Evolutionary conservation across 2,797 vertebrate species (phyloP).

Genomic region (Coranthus polyacanthus): DNA sequence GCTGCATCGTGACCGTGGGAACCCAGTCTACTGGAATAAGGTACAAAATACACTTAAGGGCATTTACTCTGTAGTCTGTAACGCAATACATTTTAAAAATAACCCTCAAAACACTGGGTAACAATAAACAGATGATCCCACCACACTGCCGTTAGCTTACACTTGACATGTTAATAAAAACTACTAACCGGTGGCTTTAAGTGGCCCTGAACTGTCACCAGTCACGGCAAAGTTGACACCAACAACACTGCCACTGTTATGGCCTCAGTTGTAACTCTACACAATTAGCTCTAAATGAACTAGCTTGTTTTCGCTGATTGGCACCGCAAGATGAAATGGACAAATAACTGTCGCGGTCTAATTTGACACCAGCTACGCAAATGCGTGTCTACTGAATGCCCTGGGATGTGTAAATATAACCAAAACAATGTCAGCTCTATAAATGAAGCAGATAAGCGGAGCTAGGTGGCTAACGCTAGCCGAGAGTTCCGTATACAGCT

Average conservation of each 20-base stretch:
- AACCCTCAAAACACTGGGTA: no score
- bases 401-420: rapidly evolving
- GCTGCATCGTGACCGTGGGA: no score
- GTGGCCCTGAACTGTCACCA: background rate
- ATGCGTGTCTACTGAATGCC: rapidly evolving
- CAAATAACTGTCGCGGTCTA: conserved; percentile 59
- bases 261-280: conserved; percentile 18
- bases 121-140: background rate
- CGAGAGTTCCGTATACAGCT: conserved; percentile 37
- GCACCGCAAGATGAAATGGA: conserved; percentile 14
- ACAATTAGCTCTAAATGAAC: conserved; percentile 41
- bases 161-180: background rate
- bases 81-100: no score
- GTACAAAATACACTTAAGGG: no score
- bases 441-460: background rate
- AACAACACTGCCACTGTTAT: conserved; percentile 33
- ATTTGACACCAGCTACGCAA: background rate
- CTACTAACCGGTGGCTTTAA: background rate
- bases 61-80: no score
- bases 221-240: conserved; percentile 22
- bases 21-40: no score
- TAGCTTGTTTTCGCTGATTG: conserved; percentile 33
- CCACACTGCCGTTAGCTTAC: background rate
- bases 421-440: background rate
- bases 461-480: conserved; percentile 30